These are phyloP conservation scores for Asteroscopus sphinx DNA, from an alignment of 2,888 invertebrate genomes.

Conservation along the genomic window DNA sequence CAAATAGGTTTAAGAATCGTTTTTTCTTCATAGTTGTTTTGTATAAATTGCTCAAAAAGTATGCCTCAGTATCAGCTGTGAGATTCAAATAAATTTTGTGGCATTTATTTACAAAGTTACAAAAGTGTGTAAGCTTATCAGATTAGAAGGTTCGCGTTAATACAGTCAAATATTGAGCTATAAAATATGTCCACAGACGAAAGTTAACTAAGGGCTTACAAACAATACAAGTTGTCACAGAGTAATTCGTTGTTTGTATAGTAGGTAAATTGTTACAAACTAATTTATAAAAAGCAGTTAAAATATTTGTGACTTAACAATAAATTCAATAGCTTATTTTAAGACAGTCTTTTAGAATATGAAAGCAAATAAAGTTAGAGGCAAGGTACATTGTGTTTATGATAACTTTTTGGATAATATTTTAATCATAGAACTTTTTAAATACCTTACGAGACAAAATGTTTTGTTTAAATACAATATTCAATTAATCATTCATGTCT, in stretches of 20 bases:
- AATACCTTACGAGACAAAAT: constrained; percentile 29
- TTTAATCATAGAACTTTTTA: constrained; percentile 33
- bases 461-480: constrained; percentile 29
- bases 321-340: constrained; percentile 86
- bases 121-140: constrained; percentile 46
- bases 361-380: constrained; percentile 71
- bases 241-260: constrained; percentile 85
- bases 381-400: constrained; percentile 63
- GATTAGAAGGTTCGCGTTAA: constrained; percentile 41
- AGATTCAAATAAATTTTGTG: constrained; percentile 63
- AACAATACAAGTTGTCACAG: constrained; percentile 76
- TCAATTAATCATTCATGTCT: constrained; percentile 36
- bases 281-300: constrained; percentile 78
- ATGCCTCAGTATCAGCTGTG: constrained; percentile 51
- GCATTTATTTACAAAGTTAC: constrained; percentile 35
- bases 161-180: constrained; percentile 65
- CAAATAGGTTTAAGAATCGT: constrained; percentile 40
- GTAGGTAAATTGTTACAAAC: constrained; percentile 76
- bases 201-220: constrained; percentile 59
- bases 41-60: constrained; percentile 46
- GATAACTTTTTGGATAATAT: constrained; percentile 43
- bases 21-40: constrained; percentile 23
- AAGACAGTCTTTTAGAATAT: constrained; percentile 89
- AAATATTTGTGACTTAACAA: constrained; percentile 88
- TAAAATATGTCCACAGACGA: constrained; percentile 56